Percentiles rank a stretch among this genome's conserved stretches.
Evolutionary conservation across 2,797 vertebrate genomes (phyloP).

Genomic region (Acanthiza pusilla): DNA sequence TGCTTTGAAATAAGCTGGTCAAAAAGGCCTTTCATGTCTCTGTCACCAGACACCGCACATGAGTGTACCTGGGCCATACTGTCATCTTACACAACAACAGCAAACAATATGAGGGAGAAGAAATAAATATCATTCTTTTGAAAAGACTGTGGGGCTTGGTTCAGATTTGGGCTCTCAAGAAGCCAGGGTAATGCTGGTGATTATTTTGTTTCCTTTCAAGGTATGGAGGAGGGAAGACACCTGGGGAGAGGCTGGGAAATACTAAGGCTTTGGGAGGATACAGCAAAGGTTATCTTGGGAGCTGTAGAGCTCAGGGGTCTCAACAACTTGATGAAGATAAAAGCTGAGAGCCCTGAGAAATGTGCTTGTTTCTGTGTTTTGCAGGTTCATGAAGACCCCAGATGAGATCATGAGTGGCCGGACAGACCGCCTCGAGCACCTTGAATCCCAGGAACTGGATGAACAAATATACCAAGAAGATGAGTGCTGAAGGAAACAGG

Average conservation of each 20-base stretch:
- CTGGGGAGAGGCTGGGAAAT: background rate
- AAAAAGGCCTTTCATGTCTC: background rate
- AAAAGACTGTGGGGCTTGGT: background rate
- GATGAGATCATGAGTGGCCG: constrained; percentile 98
- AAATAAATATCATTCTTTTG: background rate
- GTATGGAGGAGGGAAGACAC: background rate
- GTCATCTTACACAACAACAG: background rate
- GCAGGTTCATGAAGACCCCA: constrained; percentile 98
- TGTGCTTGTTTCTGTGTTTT: background rate
- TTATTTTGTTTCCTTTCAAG: background rate
- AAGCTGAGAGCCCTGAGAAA: background rate
- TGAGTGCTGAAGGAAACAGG: constrained; percentile 82
- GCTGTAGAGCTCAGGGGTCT: background rate
- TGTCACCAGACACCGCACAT: background rate
- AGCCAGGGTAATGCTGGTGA: background rate
- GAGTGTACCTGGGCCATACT: background rate
- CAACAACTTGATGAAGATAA: background rate
- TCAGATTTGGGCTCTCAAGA: background rate
- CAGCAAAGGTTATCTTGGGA: background rate
- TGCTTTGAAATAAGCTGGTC: background rate
- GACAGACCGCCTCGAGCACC: constrained; percentile 92
- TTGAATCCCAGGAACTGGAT: constrained; percentile 93
- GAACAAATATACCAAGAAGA: constrained; percentile 96
- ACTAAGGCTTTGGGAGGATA: background rate
- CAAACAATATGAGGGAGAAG: background rate